Base-by-base conservation (phyloP, 64 coral and sea anemone species). In the Porites australiensis region DNA sequence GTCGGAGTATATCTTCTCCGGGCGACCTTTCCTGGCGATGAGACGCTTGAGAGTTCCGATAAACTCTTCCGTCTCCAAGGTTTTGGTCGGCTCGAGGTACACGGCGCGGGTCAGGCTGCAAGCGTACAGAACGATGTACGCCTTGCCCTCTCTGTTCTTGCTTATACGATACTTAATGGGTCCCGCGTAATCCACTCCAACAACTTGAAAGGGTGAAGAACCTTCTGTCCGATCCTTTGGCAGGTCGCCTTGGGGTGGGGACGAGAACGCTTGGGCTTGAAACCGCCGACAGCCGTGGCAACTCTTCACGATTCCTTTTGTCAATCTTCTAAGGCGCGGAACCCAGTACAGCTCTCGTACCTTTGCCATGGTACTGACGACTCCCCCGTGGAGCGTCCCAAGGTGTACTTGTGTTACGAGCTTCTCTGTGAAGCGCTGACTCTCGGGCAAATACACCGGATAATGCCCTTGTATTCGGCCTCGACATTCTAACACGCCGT, bases 351-450 rank as follows among this genome's bases (percentile, higher is more conserved):
- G 43, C 72, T 74, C 72, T 74, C 43, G 0, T 47, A 74, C 72
- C 72, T n/a, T n/a, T n/a, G n/a, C n/a, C n/a, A n/a, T n/a, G n/a
- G n/a, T n/a, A n/a, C n/a, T n/a, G n/a, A n/a, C 72, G 12, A 49
- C 72, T 74, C 72, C 64, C 72, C 45, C 72, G 12, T 47, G 72
- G 45, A 74, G 72, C 44, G 72, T 74, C 48, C 72, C 72, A 44
- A 74, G 72, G 48, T 74, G 43, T 47, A 47, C 45, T 74, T 74
- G 72, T 47, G 72, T 74, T 47, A 74, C 37, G 44, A 74, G 72
- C 72, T 74, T 74, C 72, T 74, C 72, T 49, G 72, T 74, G n/a
- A n/a, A n/a, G n/a, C 19, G 75, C 18, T 78, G 75, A 5, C 75
- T 19, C 54, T 78, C 75, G 13, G 75, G 51, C 5, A 78, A 19